Evolutionary conservation across 2,888 invertebrate genomes (phyloP).

Genomic region (Galerucella calmariensis): DNA sequence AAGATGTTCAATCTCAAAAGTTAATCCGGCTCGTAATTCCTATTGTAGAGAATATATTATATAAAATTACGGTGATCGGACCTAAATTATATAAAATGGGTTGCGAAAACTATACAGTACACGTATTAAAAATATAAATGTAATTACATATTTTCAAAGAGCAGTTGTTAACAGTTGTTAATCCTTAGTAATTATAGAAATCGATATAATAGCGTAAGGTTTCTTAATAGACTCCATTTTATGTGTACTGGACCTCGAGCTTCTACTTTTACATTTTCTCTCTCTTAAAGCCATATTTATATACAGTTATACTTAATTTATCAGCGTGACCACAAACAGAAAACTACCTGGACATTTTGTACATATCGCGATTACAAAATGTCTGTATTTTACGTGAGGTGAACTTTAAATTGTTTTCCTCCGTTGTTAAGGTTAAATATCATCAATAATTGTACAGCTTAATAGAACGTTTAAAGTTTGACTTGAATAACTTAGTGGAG

Average conservation of each 20-base stretch:
- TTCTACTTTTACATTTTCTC: slow-evolving; percentile 9
- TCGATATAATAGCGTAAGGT: slow-evolving; percentile 21
- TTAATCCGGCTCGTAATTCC: no score
- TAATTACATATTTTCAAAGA: neutral
- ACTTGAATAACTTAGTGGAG: neutral
- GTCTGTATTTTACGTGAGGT: neutral
- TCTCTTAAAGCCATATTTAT: neutral
- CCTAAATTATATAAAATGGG: neutral
- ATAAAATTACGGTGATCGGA: neutral
- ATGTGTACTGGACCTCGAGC: neutral
- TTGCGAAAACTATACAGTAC: neutral
- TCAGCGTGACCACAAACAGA: neutral
- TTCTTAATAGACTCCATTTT: slow-evolving; percentile 11
- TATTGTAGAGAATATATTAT: no score
- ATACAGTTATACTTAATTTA: neutral
- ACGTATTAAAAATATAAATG: neutral
- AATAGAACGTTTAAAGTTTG: no score
- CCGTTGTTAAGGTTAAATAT: neutral
- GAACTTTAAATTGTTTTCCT: neutral
- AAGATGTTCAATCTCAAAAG: neutral
- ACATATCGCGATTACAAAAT: neutral
- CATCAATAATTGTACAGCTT: no score
- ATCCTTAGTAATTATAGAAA: slow-evolving; percentile 22
- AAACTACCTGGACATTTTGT: neutral
- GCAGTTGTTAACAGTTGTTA: neutral